Evolutionary conservation across 2,888 invertebrate genomes (phyloP).

Genomic region (Tupiocoris notatus): DNA sequence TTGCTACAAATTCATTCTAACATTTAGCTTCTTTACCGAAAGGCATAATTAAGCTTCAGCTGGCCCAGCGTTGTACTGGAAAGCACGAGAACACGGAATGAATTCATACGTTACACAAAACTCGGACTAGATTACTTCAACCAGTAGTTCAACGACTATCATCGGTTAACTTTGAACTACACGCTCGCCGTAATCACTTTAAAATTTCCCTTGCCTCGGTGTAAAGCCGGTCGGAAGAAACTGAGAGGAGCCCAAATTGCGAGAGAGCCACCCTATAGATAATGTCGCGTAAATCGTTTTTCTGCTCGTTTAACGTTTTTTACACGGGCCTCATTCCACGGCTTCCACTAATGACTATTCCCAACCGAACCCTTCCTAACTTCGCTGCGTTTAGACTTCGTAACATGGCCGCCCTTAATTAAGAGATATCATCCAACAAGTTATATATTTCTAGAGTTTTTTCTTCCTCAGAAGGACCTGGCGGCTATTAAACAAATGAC

Average conservation of each 20-base stretch:
- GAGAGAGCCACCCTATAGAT: constrained; percentile 12
- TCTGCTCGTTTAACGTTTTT: constrained; percentile 16
- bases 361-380: background rate
- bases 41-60: too few species aligned
- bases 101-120: too few species aligned
- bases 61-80: too few species aligned
- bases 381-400: background rate
- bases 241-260: background rate
- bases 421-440: constrained; percentile 34
- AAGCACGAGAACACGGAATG: too few species aligned
- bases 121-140: too few species aligned
- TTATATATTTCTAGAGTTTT: background rate
- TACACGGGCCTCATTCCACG: background rate
- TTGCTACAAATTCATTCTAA: too few species aligned
- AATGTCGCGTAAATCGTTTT: constrained; percentile 29
- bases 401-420: constrained; percentile 17
- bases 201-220: background rate
- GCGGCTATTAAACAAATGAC: background rate
- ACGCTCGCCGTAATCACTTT: background rate
- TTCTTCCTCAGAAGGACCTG: background rate
- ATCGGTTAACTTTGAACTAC: background rate
- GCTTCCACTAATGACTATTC: background rate
- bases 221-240: background rate
- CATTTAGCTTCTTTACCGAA: too few species aligned
- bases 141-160: background rate